phyloP scores from a whole-genome alignment of 1,140 invertebrate genomes.

The silkworm (Bombyx mori) region DNA sequence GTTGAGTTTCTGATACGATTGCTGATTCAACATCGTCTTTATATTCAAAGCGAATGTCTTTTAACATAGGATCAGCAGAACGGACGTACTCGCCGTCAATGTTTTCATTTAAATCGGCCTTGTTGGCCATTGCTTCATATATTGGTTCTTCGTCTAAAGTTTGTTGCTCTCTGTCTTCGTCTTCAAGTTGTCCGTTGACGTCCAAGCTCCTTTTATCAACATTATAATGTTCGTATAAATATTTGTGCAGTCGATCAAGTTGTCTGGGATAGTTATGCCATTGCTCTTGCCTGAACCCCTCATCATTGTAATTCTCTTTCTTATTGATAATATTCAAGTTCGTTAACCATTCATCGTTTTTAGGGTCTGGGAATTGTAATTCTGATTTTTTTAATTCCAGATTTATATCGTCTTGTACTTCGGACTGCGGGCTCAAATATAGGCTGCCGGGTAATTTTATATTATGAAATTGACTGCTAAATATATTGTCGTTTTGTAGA shows the following conservation, averaged over 20 bases:
- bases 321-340: constrained; percentile 25
- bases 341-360: constrained; percentile 26
- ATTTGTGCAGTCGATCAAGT: constrained; percentile 50
- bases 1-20: no score
- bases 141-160: constrained; percentile 26
- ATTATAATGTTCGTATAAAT: constrained; percentile 24
- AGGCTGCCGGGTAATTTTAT: constrained; percentile 35
- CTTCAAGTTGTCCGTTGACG: constrained; percentile 11
- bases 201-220: constrained; percentile 23
- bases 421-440: constrained; percentile 34
- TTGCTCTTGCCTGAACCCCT: constrained; percentile 52
- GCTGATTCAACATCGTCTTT: no score
- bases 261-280: constrained; percentile 60
- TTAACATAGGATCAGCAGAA: constrained; percentile 40
- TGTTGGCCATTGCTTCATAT: constrained; percentile 19
- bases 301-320: constrained; percentile 35
- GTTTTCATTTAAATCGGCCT: constrained; percentile 13
- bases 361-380: constrained; percentile 18
- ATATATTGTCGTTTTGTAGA: constrained; percentile 47
- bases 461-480: constrained; percentile 35
- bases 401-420: constrained; percentile 18
- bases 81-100: constrained; percentile 25
- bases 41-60: no score
- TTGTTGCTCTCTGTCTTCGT: constrained; percentile 13
- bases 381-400: constrained; percentile 12